Base-by-base conservation (phyloP, 2,797 vertebrate genomes). In the Spondyliosoma cantharus region DNA sequence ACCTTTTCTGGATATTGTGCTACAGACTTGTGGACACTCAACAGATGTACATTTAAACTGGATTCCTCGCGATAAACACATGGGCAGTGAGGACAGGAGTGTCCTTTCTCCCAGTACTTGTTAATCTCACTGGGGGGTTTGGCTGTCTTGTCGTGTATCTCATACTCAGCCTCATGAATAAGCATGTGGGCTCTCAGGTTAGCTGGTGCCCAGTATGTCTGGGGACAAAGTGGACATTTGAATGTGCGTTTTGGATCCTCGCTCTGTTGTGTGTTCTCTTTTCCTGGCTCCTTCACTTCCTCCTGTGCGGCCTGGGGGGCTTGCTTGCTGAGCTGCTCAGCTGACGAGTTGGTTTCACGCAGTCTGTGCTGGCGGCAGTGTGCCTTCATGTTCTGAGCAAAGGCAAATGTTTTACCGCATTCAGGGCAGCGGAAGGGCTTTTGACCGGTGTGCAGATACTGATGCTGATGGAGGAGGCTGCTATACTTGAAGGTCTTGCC, bases 351-450 rank as follows among this genome's bases (percentile, higher is more conserved):
- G 56, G 78, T 72, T 72, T 90, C 71, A 8, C 22, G 77, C 45
- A 90, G 92, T 71, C 93, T 91, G 49, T 96, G 95, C 76, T 95
- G 94, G 46, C 95, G 94, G 74, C 88, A 94, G 88, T 96, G 95
- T 0, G 94, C 94, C 89, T 95, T 95, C 95, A 95, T 93, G 85
- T 96, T 96, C 82, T 95, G 95, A 7, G 95, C 94, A 9, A 95
- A 95, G 27, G 95, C 95, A 54, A 96, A 96, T 2, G 29, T 87
- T 81, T 95, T 95, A 9, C 94, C 95, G 17, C 96, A 96, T 61
- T 95, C 93, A 0, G 93, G 91, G 78, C 96, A 96, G 68, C 79
- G 80, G 86, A 96, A 96, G 7, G 95, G 94, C 81, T 95, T 96
- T 89, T 94, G 92, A 15, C 95, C 95, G 0, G 95, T 95, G 92